These are phyloP conservation scores for Mycteria americana DNA, from an alignment of 2,797 vertebrate genomes.

Conservation along the genomic window DNA sequence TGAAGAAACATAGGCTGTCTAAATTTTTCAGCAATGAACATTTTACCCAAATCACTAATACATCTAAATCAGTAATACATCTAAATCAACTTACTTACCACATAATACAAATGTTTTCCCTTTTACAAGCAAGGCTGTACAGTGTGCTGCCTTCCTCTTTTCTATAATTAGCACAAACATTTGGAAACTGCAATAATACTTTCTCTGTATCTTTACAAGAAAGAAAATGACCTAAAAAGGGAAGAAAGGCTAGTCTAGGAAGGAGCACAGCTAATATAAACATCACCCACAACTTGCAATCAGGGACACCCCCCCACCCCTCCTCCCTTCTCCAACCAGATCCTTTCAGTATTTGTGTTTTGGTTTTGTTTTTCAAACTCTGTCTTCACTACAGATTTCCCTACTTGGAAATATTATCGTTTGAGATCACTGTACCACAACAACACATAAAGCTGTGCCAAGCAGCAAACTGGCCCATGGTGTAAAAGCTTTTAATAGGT, in stretches of 20 bases:
- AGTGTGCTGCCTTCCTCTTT: not conserved
- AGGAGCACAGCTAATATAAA: slow-evolving; percentile 26
- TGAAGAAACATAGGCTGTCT: not conserved
- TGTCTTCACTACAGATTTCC: slow-evolving; percentile 42
- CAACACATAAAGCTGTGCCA: slow-evolving; percentile 20
- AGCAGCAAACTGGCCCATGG: not conserved
- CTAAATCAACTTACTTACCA: not conserved
- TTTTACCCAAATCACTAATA: not conserved
- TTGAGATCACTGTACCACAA: not conserved
- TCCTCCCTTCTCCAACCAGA: not conserved
- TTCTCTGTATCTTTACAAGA: slow-evolving; percentile 7
- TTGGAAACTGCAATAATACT: slow-evolving; percentile 1
- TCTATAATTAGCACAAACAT: slow-evolving; percentile 41
- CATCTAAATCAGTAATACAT: not conserved
- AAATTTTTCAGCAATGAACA: not conserved
- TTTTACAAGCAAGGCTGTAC: not conserved
- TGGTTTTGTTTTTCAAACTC: slow-evolving; percentile 18
- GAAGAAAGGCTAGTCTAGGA: slow-evolving; percentile 21
- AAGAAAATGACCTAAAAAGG: slow-evolving; percentile 60
- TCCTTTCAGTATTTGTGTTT: slow-evolving; percentile 8
- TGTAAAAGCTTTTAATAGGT: not conserved
- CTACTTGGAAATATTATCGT: slow-evolving; percentile 43
- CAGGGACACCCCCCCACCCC: not conserved
- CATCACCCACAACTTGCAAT: not conserved
- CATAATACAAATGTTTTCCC: not conserved